Percentiles rank a stretch among this genome's conserved stretches.
Conservation (phyloP, 2,113 vertebrate species). For the Tachuris rubrigastra region DNA sequence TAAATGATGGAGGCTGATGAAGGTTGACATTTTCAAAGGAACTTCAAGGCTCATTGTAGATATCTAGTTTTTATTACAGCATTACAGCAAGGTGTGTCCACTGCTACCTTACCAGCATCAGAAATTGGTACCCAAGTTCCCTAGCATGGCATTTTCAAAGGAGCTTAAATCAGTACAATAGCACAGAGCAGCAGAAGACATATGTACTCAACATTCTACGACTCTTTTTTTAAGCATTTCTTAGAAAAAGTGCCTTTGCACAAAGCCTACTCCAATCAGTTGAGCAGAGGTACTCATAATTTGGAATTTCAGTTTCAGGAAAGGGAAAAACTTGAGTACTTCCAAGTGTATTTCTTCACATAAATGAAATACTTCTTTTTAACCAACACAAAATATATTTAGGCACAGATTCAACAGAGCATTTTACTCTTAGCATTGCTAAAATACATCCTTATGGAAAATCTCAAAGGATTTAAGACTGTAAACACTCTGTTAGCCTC, state of each 20-base stretch:
- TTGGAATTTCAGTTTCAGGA: not conserved
- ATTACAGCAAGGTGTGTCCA: not conserved
- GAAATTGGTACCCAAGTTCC: not conserved
- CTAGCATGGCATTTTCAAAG: not conserved
- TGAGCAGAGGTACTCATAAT: not conserved
- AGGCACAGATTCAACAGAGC: not conserved
- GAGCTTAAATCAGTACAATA: not conserved
- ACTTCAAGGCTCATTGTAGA: not conserved
- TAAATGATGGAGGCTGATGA: fast-evolving
- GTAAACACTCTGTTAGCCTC: not conserved
- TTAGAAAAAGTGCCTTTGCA: not conserved
- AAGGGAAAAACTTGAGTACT: not conserved
- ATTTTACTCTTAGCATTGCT: not conserved
- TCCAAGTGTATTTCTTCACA: not conserved
- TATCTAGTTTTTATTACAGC: not conserved
- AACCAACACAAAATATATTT: not conserved
- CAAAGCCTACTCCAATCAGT: not conserved
- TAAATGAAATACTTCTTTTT: not conserved
- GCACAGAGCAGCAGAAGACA: not conserved
- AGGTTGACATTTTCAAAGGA: not conserved
- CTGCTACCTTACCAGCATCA: not conserved
- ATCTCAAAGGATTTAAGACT: not conserved
- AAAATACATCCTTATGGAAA: not conserved
- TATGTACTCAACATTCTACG: not conserved
- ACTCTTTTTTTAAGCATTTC: not conserved